Base-by-base conservation (phyloP, 2,888 invertebrate species). In the Crocallis elinguaria region DNA sequence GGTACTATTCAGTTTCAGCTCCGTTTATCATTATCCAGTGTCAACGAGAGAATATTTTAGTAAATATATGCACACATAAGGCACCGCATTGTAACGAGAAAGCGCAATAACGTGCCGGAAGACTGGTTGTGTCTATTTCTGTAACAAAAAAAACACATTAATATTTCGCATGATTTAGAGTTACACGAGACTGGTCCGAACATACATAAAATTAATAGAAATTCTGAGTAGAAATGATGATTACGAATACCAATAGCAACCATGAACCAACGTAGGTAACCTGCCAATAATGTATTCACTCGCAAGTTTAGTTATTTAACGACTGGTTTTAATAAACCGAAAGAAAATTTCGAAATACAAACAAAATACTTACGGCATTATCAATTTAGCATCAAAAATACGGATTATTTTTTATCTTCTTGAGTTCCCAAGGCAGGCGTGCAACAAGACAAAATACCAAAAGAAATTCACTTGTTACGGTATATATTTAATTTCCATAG, bases 351-450 rank as follows among this genome's bases (percentile, higher is more conserved):
- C 43, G 53, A 49, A 72, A 75, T 74, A 75, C 62, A 62, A 66
- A 60, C 70, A 67, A 75, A 75, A 33, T 70, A 87, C 91, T 88
- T 81, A 92, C 91, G 68, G 80, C 92, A 92, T 91, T 89, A 89
- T 90, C 86, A 85, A 84, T 84, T 76, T 75, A 81, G 79, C 87
- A 86, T 87, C 81, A 75, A 79, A 89, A 85, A 82, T 82, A 81
- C 75, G 79, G 82, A 87, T 84, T 82, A 84, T 85, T 84, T 90
- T 91, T 90, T 90, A 87, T 87, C 86, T 84, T 84, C 82, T 82
- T 78, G 73, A 85, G 83, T 84, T 84, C 86, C 82, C 86, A 88
- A 86, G 85, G 79, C 88, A 89, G 90, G 90, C 92, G 90, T 91
- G 91, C 88, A 86, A 88, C 87, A 82, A 82, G 86, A 86, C 79